phyloP scores from a whole-genome alignment of 2,797 vertebrate species.

The Cryptoblepharus egeriae region DNA sequence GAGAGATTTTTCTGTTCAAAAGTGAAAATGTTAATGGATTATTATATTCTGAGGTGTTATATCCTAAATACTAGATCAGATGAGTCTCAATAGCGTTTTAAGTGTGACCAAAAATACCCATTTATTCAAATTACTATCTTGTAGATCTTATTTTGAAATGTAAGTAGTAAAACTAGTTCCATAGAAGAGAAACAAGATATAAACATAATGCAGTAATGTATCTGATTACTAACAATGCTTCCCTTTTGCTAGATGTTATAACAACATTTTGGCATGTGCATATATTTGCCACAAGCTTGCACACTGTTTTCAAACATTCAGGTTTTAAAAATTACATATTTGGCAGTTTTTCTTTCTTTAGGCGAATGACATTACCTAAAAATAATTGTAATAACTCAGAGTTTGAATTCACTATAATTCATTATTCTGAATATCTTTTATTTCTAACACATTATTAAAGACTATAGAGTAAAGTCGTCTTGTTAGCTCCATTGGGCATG shows the following conservation, averaged over 20 bases:
- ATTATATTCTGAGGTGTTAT: too few species aligned
- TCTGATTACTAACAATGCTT: background rate
- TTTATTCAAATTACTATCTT: background rate
- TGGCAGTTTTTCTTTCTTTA: too few species aligned
- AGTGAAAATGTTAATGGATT: background rate
- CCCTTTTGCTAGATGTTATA: background rate
- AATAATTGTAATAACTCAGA: background rate
- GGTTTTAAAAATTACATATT: background rate
- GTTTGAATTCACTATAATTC: background rate
- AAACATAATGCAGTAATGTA: background rate
- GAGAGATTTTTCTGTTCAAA: background rate
- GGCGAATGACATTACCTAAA: background rate
- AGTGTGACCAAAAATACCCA: background rate
- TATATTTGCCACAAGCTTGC: background rate
- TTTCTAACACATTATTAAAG: background rate
- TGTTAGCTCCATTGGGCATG: background rate
- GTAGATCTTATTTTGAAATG: background rate
- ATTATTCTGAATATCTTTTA: too few species aligned
- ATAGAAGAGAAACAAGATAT: background rate
- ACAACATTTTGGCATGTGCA: background rate
- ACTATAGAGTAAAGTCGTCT: background rate
- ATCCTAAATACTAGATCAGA: background rate
- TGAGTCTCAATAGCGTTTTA: background rate
- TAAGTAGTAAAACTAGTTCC: background rate
- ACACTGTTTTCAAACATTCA: background rate